phyloP scores from a whole-genome alignment of 2,797 vertebrate species.

The Pristis pectinata region DNA sequence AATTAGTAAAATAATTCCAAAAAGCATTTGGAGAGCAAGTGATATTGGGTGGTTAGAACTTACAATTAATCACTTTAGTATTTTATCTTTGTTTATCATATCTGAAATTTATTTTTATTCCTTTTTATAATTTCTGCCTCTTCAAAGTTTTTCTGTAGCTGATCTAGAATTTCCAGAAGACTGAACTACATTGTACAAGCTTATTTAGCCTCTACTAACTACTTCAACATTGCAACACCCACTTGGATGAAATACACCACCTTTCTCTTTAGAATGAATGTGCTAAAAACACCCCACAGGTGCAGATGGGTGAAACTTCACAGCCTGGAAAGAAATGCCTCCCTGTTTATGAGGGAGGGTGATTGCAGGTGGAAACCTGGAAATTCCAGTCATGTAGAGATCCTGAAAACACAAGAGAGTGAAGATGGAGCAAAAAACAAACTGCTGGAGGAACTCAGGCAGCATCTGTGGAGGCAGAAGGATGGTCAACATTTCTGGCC shows the following conservation, averaged over 20 bases:
- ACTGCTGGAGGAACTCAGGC: too few species aligned
- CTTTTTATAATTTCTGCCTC: not conserved
- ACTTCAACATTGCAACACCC: not conserved
- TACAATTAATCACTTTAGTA: too few species aligned
- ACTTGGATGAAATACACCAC: not conserved
- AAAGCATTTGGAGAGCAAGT: too few species aligned
- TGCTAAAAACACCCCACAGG: not conserved
- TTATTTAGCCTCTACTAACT: not conserved
- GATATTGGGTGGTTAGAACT: too few species aligned
- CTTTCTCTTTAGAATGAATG: not conserved
- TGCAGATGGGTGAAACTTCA: not conserved
- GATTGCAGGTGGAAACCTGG: too few species aligned
- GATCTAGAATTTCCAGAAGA: not conserved
- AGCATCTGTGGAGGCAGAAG: too few species aligned
- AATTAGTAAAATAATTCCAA: too few species aligned
- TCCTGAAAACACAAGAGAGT: too few species aligned
- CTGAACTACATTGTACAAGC: not conserved
- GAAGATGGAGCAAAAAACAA: too few species aligned
- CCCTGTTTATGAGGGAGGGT: too few species aligned
- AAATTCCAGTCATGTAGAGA: too few species aligned
- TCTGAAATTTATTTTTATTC: not conserved
- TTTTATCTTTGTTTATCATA: not conserved
- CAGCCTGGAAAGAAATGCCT: not conserved
- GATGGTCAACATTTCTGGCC: too few species aligned
- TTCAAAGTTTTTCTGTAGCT: not conserved